Evolutionary conservation across 2,888 invertebrate genomes (phyloP).

Genomic region (Melolontha melolontha): DNA sequence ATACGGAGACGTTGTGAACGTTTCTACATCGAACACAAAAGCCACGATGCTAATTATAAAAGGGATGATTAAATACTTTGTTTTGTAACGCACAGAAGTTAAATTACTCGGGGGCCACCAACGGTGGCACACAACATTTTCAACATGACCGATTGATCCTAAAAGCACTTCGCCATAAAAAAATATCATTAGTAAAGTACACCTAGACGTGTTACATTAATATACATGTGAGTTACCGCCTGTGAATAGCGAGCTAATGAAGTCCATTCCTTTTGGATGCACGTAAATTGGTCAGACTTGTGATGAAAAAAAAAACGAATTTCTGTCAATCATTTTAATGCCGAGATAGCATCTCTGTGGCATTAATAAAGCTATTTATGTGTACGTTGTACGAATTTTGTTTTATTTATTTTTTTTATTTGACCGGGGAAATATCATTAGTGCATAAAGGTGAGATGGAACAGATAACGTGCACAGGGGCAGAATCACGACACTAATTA

Average conservation of each 20-base stretch:
- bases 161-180: constrained; percentile 41
- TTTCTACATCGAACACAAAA: constrained; percentile 27
- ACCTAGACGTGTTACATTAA: constrained; percentile 52
- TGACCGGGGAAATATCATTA: constrained; percentile 12
- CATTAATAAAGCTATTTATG: constrained; percentile 38
- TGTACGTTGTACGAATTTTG: constrained; percentile 23
- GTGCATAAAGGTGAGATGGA: constrained; percentile 2
- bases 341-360: constrained; percentile 31
- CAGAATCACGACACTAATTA: background rate
- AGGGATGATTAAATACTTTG: constrained; percentile 46
- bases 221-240: constrained; percentile 51
- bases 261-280: constrained; percentile 47
- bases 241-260: constrained; percentile 52
- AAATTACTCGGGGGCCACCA: constrained; percentile 44
- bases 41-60: constrained; percentile 39
- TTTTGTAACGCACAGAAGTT: constrained; percentile 43
- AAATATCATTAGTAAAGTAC: constrained; percentile 52
- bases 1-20: constrained; percentile 18
- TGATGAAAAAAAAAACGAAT: constrained; percentile 46
- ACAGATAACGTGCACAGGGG: background rate
- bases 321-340: constrained; percentile 47
- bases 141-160: constrained; percentile 41
- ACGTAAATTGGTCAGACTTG: constrained; percentile 47
- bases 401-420: constrained; percentile 12
- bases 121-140: constrained; percentile 44